Evolutionary conservation across 2,888 invertebrate species (phyloP), one percentile per base, ranked within the genome.

Genomic region (Pinctada fucata): DNA sequence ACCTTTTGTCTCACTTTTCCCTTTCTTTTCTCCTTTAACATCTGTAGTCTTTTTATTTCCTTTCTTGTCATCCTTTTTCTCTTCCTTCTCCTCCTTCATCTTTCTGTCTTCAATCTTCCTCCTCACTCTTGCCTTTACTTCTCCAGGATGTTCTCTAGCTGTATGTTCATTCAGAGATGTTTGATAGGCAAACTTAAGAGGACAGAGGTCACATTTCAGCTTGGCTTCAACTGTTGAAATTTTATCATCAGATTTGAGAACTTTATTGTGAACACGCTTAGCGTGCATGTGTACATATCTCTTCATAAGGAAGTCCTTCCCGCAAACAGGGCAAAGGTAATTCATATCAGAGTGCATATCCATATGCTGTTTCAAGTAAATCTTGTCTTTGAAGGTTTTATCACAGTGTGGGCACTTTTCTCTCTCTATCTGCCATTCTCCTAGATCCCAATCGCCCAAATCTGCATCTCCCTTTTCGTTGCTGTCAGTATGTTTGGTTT

Each of bases 341-440:
- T 58, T 58, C 13, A 58, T 10, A 58, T 58, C 58, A 10, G 58
- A 58, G 13, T 58, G 58, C 13, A 58, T 10, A 58, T 58, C 58
- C 58, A 58, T 58, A 58, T 58, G 58, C 58, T 58, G 58, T 58
- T 58, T 58, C 58, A 58, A 58, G 13, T 58, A 58, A 10, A 58
- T 10, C 58, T 58, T 58, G 13, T 58, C 58, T 58, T 58, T 58
- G 58, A 58, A 58, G 58, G 58, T 58, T 58, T 58, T 58, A 13
- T 58, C 13, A 13, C 58, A 58, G 13, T 58, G 58, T 58, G 58
- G 58, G 13, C 58, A 58, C 13, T 58, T 58, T 58, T 58, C 58
- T 58, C 58, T 6, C 13, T 58, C 58, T 58, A 58, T 58, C 58
- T 58, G 58, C 58, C 58, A 58, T 58, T 58, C 58, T 10, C 58